A percentile compares a stretch with the other conserved stretches of the same genome.
These are phyloP conservation scores for Daphoenositta chrysoptera DNA, from an alignment of 2,113 vertebrate species.

Conservation along the genomic window DNA sequence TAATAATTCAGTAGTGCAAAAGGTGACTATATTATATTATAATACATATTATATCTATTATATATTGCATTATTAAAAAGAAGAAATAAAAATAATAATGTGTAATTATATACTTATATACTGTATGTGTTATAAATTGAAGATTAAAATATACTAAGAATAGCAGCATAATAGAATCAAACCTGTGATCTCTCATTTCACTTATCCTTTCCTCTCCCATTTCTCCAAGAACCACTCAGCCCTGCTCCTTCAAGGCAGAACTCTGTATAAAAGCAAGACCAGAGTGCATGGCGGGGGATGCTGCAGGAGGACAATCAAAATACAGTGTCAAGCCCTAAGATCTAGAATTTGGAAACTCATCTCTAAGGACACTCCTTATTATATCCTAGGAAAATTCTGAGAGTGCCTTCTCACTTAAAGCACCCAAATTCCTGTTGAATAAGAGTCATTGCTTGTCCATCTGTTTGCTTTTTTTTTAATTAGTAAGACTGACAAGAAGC, in stretches of 20 bases:
- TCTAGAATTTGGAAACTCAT: background rate
- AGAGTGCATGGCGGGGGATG: rapidly evolving
- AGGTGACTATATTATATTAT: background rate
- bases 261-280: background rate
- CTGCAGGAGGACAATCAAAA: background rate
- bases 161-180: background rate
- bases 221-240: background rate
- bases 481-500: constrained; percentile 50
- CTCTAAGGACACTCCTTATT: background rate
- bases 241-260: background rate
- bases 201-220: background rate
- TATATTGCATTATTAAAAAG: background rate
- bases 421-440: background rate
- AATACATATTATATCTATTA: background rate
- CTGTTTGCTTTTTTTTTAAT: constrained; percentile 60
- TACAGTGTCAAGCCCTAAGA: background rate
- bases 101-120: no score
- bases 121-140: background rate
- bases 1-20: background rate
- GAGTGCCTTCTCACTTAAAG: constrained; percentile 1
- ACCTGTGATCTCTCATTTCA: background rate
- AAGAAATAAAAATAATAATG: background rate
- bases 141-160: background rate
- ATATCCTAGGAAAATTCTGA: background rate
- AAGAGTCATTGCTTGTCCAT: constrained; percentile 38